Evolutionary conservation across 2,113 vertebrate species (phyloP), one percentile per base, ranked within the genome.

Genomic region (Sitta europaea): DNA sequence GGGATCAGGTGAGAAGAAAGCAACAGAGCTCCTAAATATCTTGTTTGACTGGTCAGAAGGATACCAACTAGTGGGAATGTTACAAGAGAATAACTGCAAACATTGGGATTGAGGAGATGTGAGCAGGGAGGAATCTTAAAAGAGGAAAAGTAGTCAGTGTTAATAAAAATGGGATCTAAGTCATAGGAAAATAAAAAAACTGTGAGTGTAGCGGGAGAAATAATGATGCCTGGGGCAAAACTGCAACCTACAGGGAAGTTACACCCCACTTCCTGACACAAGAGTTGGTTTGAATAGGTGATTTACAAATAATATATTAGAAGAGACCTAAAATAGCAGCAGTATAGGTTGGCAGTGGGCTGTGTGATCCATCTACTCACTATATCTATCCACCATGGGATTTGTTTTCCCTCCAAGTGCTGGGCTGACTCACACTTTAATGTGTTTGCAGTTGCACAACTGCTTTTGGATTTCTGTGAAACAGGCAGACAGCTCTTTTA

Each of bases 371-470:
- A 70, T 82, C 84, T 90, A 76, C 63, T 59, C 68, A 8, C 71
- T 67, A 3, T 92, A 73, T 94, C 71, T 90, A 20, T 63, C 75
- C 67, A 48, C 78, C 75, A 86, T 17, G 71, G 63, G 88, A 74
- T 5, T 22, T 62, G 59, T 67, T 90, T 88, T 94, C 72, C 55
- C 54, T 94, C 85, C 93, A 80, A 88, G 76, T 0, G 7, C 42
- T 3, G 4, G 71, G 14, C 75, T 97, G 96, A 96, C 78, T 97
- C 94, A 94, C 48, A 22, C 35, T 76, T 92, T 90, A 90, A 88
- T 88, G 71, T 65, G 78, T 59, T 95, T 81, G 78, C 54, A 66
- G 51, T 95, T 94, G 81, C 93, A 88, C 91, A 96, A 88, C 66
- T 36, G 54, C 63, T 68, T 86, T 94, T 92, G 88, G 85, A 73